These are phyloP conservation scores for Synanthedon vespiformis DNA, from an alignment of 2,888 invertebrate genomes.

Conservation along the genomic window DNA sequence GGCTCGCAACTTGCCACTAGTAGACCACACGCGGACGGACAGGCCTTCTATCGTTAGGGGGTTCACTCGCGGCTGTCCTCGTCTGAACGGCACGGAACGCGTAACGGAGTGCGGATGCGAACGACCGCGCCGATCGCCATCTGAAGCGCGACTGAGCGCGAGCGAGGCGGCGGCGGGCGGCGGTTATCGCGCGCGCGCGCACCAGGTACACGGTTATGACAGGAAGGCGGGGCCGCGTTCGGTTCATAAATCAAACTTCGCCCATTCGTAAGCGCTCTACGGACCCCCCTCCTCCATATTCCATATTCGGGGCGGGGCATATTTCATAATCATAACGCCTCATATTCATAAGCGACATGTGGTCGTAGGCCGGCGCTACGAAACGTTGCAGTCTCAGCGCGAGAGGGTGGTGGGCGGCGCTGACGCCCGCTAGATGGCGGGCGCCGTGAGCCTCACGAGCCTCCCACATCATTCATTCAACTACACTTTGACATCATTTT, in stretches of 20 bases:
- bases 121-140: slow-evolving; percentile 66
- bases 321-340: slow-evolving; percentile 72
- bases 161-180: slow-evolving; percentile 44
- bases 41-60: slow-evolving; percentile 3
- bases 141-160: slow-evolving; percentile 67
- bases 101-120: slow-evolving; percentile 27
- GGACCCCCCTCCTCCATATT: slow-evolving; percentile 74
- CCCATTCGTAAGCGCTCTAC: slow-evolving; percentile 74
- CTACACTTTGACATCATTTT: slow-evolving; percentile 23
- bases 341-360: slow-evolving; percentile 70
- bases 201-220: slow-evolving; percentile 76
- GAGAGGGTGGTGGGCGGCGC: slow-evolving; percentile 51
- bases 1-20: slow-evolving; percentile 20
- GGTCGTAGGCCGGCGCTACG: slow-evolving; percentile 27
- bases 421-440: slow-evolving; percentile 65
- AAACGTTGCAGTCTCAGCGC: slow-evolving; percentile 10
- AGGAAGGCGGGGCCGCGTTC: slow-evolving; percentile 74
- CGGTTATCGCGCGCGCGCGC: slow-evolving; percentile 65
- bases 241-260: slow-evolving; percentile 78
- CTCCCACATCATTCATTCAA: slow-evolving; percentile 65
- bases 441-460: slow-evolving; percentile 54
- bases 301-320: slow-evolving; percentile 72
- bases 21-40: slow-evolving; percentile 17
- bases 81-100: slow-evolving; percentile 35
- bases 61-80: slow-evolving; percentile 38